Conservation (phyloP, 2,113 vertebrate genomes). For the Myotis yumanensis region DNA sequence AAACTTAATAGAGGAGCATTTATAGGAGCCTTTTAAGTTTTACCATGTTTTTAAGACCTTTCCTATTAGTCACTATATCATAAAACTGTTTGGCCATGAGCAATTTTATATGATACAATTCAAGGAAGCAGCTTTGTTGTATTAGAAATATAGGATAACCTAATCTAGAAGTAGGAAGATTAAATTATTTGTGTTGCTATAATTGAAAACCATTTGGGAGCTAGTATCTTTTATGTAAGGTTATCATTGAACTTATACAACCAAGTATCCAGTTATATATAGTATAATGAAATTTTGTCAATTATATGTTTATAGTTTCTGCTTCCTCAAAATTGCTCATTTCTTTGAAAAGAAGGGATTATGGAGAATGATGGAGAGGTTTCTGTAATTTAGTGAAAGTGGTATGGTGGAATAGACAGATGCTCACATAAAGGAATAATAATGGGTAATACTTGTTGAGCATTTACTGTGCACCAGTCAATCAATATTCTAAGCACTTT, state of each 20-base stretch:
- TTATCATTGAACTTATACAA: constrained; percentile 10
- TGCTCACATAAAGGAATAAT: not conserved
- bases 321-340: not conserved
- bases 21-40: not conserved
- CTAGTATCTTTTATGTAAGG: not conserved
- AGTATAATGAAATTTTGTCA: constrained; percentile 11
- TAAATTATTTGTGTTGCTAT: constrained; percentile 38
- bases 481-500: constrained; percentile 8
- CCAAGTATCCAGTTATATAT: not conserved
- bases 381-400: constrained; percentile 25
- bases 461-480: not conserved
- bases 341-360: constrained; percentile 12
- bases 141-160: not conserved
- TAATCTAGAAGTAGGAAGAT: not conserved
- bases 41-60: not conserved
- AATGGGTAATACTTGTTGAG: not conserved
- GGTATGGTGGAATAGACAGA: not conserved
- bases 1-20: not conserved
- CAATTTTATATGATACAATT: constrained; percentile 9
- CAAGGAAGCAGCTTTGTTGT: constrained; percentile 43
- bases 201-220: not conserved
- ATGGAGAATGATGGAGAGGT: not conserved
- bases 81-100: constrained; percentile 1
- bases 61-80: not conserved
- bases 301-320: constrained; percentile 4